phyloP scores from a whole-genome alignment of 2,888 invertebrate species.

The Hipparchia semele region DNA sequence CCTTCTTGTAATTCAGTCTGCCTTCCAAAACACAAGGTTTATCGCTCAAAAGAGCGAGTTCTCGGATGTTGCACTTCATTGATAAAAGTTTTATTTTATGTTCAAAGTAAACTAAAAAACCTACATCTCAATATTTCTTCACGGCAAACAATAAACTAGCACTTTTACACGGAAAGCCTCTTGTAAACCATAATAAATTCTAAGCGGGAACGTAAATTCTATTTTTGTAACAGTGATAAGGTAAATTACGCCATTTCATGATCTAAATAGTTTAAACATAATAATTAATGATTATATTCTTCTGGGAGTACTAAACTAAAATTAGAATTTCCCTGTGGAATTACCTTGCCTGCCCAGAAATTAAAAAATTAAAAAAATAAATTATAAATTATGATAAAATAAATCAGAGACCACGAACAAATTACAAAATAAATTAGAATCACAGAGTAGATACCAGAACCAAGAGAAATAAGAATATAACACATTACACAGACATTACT shows the following conservation, averaged over 20 bases:
- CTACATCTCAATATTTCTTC: conserved; percentile 3
- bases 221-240: conserved; percentile 21
- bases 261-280: not conserved
- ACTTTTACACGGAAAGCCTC: not conserved
- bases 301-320: conserved; percentile 5
- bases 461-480: no score
- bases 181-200: not conserved
- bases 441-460: no score
- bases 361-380: not conserved
- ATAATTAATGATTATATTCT: not conserved
- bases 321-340: not conserved
- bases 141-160: not conserved
- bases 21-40: conserved; percentile 86
- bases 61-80: conserved; percentile 89
- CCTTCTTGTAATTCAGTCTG: conserved; percentile 87
- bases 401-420: no score
- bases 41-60: conserved; percentile 85
- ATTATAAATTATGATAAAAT: not conserved
- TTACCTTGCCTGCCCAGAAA: not conserved
- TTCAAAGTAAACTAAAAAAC: not conserved
- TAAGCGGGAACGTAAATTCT: conserved; percentile 15
- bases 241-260: not conserved
- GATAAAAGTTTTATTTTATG: conserved; percentile 39
- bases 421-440: no score
- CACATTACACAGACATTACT: no score